These are phyloP conservation scores for Brachypteracias leptosomus DNA, from an alignment of 2,113 vertebrate genomes.

Conservation along the genomic window DNA sequence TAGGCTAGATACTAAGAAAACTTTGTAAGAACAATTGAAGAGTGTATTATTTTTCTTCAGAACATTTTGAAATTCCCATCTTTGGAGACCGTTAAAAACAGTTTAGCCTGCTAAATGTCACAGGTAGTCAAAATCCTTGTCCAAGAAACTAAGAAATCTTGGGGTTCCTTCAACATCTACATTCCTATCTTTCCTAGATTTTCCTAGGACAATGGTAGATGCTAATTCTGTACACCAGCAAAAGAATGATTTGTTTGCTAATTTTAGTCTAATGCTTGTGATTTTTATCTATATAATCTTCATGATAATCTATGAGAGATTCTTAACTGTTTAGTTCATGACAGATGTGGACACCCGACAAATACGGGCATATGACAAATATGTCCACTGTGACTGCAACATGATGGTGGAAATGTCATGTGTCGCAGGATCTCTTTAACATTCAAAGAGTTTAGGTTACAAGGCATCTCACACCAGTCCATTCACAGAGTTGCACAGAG, in stretches of 20 bases:
- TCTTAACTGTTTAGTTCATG: neutral
- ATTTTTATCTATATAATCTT: neutral
- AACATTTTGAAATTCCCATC: neutral
- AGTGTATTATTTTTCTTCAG: neutral
- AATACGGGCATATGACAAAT: neutral
- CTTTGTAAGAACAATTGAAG: neutral
- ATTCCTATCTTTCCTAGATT: neutral
- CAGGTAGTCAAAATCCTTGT: neutral
- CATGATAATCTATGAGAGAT: neutral
- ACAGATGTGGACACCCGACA: neutral
- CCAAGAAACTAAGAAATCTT: neutral
- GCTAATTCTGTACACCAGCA: neutral
- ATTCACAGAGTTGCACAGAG: neutral
- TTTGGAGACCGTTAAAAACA: neutral
- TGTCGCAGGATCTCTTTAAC: neutral
- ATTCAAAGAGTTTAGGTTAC: neutral
- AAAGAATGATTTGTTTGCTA: neutral
- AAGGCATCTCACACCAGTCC: neutral
- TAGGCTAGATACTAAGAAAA: neutral
- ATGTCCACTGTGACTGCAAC: neutral
- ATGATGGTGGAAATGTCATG: neutral
- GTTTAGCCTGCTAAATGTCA: neutral
- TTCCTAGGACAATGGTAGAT: neutral
- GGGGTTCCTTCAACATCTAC: neutral
- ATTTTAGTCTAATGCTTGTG: neutral